Conservation (phyloP, 2,113 vertebrate genomes). For the Herpailurus yagouaroundi region DNA sequence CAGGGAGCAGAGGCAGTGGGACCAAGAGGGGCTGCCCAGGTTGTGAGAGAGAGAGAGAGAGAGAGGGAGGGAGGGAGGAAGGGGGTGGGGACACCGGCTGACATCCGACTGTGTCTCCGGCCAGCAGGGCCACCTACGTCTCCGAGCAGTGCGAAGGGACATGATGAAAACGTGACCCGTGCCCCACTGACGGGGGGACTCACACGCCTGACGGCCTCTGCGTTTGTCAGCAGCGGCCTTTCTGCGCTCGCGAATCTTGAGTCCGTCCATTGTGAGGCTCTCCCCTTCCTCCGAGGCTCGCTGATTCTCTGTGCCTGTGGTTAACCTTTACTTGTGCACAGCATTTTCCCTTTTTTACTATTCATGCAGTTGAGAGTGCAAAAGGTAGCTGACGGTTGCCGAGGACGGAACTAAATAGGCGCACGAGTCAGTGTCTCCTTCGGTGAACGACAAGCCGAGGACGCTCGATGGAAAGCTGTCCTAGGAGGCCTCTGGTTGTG, state of each 20-base stretch:
- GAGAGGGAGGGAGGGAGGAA: background rate
- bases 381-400: background rate
- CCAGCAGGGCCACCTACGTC: background rate
- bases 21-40: background rate
- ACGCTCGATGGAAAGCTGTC: rapidly evolving
- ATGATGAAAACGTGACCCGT: rapidly evolving
- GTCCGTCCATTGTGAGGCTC: rapidly evolving
- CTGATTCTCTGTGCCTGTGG: rapidly evolving
- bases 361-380: background rate
- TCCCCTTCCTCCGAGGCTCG: rapidly evolving
- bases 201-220: rapidly evolving
- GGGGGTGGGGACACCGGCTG: background rate
- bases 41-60: rapidly evolving
- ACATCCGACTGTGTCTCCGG: rapidly evolving
- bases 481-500: rapidly evolving
- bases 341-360: background rate
- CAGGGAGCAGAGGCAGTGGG: background rate
- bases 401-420: background rate
- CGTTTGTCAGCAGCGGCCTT: rapidly evolving
- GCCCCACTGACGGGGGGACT: rapidly evolving
- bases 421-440: rapidly evolving
- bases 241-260: too few species aligned
- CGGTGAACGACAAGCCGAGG: rapidly evolving
- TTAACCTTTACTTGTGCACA: rapidly evolving
- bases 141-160: too few species aligned